Conservation (phyloP, 2,888 invertebrate genomes). For the Catocala sponsa region DNA sequence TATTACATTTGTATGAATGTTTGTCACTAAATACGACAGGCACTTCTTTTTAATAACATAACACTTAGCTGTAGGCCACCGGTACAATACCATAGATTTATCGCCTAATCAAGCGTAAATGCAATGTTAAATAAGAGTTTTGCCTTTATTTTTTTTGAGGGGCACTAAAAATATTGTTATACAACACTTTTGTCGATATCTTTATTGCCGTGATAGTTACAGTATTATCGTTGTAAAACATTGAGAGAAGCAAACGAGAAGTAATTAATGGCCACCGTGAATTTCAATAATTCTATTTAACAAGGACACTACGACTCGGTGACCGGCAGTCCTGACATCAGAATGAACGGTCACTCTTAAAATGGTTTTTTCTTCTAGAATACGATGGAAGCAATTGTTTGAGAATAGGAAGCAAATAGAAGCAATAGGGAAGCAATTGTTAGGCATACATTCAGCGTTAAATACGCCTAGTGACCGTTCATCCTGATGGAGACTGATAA, state of each 20-base stretch:
- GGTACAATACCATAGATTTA: neutral
- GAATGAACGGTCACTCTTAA: slow-evolving; percentile 2
- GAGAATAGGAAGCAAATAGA: slow-evolving; percentile 1
- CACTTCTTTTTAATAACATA: neutral
- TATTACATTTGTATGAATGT: neutral
- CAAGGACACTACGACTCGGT: neutral
- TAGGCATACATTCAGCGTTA: neutral
- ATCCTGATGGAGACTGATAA: neutral
- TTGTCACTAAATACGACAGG: neutral
- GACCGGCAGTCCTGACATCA: slow-evolving; percentile 6
- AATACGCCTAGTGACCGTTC: slow-evolving; percentile 4
- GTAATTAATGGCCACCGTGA: slow-evolving; percentile 1
- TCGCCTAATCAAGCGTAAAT: neutral
- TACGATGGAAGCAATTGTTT: slow-evolving; percentile 1
- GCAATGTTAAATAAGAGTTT: neutral
- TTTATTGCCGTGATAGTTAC: slow-evolving; percentile 5
- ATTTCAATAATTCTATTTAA: slow-evolving; percentile 1
- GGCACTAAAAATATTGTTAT: neutral
- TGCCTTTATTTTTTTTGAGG: neutral
- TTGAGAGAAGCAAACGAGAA: slow-evolving; percentile 2
- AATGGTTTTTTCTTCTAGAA: slow-evolving; percentile 2
- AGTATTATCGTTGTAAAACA: slow-evolving; percentile 1
- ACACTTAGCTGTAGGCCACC: neutral
- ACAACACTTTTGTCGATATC: slow-evolving; percentile 3
- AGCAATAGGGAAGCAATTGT: slow-evolving; percentile 1